Percentiles rank a stretch among this genome's conserved stretches.
Evolutionary conservation across 92 coral and sea anemone genomes (phyloP).

Genomic region (Hydrozoanthus gracilis): DNA sequence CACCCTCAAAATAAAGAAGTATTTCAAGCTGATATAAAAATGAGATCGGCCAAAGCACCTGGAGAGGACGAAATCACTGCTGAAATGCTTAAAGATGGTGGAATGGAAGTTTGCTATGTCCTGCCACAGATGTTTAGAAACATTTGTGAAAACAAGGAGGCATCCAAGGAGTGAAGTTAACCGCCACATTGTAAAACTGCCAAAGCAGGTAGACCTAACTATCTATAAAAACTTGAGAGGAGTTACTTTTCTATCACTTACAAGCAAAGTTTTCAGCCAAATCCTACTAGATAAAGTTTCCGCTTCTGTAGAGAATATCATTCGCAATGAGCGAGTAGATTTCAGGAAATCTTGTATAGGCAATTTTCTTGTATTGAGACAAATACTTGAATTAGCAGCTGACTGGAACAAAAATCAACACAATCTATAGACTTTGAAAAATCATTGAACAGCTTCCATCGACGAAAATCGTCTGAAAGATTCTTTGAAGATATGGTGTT

Average conservation of each 20-base stretch:
- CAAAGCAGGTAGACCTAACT: slow-evolving; percentile 9
- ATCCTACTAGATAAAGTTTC: slow-evolving; percentile 32
- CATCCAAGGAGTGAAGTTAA: slow-evolving; percentile 22
- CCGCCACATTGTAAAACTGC: slow-evolving; percentile 28
- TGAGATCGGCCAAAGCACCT: slow-evolving; percentile 32
- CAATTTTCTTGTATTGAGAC: slow-evolving; percentile 8
- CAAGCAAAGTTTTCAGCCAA: slow-evolving; percentile 36
- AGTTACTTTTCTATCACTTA: slow-evolving; percentile 39
- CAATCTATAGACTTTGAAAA: neutral
- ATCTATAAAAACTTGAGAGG: slow-evolving; percentile 17
- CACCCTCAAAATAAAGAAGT: slow-evolving; percentile 22
- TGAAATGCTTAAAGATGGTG: slow-evolving; percentile 33
- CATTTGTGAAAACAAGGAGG: slow-evolving; percentile 16
- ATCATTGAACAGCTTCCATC: slow-evolving; percentile 5
- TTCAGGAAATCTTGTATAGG: slow-evolving; percentile 25
- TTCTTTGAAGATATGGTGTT: slow-evolving; percentile 20
- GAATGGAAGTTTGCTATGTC: slow-evolving; percentile 11
- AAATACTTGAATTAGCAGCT: slow-evolving; percentile 6
- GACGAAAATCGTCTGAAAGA: slow-evolving; percentile 13
- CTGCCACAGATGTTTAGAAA: slow-evolving; percentile 26
- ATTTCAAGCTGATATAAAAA: slow-evolving; percentile 19
- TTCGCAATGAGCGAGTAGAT: slow-evolving; percentile 18
- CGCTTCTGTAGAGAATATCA: slow-evolving; percentile 16
- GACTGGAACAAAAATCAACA: slow-evolving; percentile 19
- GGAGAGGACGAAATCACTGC: slow-evolving; percentile 29